Evolutionary conservation across 2,888 invertebrate species (phyloP).

Genomic region (Crossocerus cetratus): DNA sequence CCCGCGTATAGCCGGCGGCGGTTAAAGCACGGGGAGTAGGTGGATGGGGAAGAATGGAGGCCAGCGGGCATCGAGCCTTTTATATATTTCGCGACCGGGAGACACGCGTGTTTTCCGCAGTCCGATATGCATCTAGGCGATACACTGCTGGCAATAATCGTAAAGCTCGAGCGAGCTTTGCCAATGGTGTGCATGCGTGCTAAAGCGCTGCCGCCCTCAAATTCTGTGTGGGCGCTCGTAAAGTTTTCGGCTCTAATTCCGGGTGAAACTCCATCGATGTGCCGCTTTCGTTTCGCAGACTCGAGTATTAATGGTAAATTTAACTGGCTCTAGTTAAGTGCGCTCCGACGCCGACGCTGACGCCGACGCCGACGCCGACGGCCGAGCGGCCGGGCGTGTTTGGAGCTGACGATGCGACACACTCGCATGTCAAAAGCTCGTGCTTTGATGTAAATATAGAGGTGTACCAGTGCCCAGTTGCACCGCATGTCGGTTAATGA

Average conservation of each 20-base stretch:
- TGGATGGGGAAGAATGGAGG: too few relatives aligned
- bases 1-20: too few relatives aligned
- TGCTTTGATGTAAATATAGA: slow-evolving; percentile 53
- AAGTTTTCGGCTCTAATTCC: slow-evolving; percentile 45
- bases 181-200: not conserved
- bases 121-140: not conserved
- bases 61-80: too few relatives aligned
- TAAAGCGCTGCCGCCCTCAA: slow-evolving; percentile 37
- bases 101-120: too few relatives aligned
- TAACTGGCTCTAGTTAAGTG: slow-evolving; percentile 34
- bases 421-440: slow-evolving; percentile 31
- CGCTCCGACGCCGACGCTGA: too few relatives aligned
- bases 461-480: slow-evolving; percentile 34
- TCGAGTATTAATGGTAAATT: slow-evolving; percentile 49
- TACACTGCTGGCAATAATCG: slow-evolving; percentile 34
- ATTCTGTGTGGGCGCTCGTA: slow-evolving; percentile 34
- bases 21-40: too few relatives aligned
- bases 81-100: too few relatives aligned
- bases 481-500: slow-evolving; percentile 42
- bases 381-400: too few relatives aligned
- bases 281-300: slow-evolving; percentile 34
- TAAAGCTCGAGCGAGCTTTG: slow-evolving; percentile 27
- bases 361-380: too few relatives aligned
- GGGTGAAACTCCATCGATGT: slow-evolving; percentile 42
- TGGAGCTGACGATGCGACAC: slow-evolving; percentile 6